Percentiles rank a stretch among this genome's conserved stretches.
phyloP scores from a whole-genome alignment of 2,113 vertebrate genomes.

The Struthidea cinerea region DNA sequence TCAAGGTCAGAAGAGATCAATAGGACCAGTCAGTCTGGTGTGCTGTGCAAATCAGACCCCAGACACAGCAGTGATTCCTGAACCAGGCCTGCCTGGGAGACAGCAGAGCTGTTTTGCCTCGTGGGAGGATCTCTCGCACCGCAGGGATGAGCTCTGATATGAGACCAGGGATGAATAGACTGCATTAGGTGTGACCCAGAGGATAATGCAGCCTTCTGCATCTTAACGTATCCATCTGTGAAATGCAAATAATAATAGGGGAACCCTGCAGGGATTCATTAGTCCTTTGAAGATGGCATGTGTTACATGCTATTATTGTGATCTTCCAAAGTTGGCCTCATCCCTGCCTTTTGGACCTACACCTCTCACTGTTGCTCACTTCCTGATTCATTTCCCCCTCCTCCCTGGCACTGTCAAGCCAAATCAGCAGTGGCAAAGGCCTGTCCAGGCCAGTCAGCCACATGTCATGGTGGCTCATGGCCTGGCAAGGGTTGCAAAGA shows the following conservation, averaged over 20 bases:
- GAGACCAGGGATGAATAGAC: slow-evolving; percentile 25
- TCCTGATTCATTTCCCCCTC: slow-evolving; percentile 56
- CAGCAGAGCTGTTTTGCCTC: background rate
- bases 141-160: background rate
- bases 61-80: background rate
- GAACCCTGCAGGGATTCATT: slow-evolving; percentile 39
- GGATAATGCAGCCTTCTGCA: slow-evolving; percentile 36
- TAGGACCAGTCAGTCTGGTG: background rate
- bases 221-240: slow-evolving; percentile 17
- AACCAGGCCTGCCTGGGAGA: background rate
- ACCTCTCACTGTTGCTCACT: slow-evolving; percentile 43
- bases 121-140: background rate
- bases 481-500: background rate
- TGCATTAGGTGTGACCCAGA: slow-evolving; percentile 46
- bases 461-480: background rate
- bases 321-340: slow-evolving; percentile 2
- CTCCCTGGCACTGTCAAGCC: slow-evolving; percentile 20
- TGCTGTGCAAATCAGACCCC: background rate
- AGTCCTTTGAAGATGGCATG: slow-evolving; percentile 55
- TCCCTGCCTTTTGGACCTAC: slow-evolving; percentile 35
- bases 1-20: background rate
- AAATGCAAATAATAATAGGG: slow-evolving; percentile 58
- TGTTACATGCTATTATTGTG: slow-evolving; percentile 35
- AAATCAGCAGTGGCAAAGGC: slow-evolving; percentile 12
- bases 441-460: background rate